Conservation (phyloP, 2,888 invertebrate species). For the Tachystola acroxantha region DNA sequence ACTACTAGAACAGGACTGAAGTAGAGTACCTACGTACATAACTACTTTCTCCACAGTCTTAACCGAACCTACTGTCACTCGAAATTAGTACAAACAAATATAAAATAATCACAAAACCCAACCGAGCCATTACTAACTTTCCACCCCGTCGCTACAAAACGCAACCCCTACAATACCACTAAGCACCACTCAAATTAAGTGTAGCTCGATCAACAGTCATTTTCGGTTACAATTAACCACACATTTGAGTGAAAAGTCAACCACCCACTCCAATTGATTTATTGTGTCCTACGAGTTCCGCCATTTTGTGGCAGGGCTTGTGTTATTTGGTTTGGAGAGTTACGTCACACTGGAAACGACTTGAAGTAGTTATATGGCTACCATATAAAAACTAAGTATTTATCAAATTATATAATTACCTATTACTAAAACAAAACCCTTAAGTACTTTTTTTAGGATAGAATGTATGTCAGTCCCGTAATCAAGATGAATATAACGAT, state of each 20-base stretch:
- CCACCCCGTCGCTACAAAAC: conserved; percentile 41
- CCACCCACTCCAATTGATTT: conserved; percentile 79
- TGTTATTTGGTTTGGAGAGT: conserved; percentile 32
- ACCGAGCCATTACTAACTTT: conserved; percentile 62
- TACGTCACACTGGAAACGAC: conserved; percentile 29
- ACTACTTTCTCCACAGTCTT: too few relatives aligned
- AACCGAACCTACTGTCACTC: too few relatives aligned
- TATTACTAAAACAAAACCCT: too few relatives aligned
- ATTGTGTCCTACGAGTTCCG: conserved; percentile 72
- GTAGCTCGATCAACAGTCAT: conserved; percentile 78
- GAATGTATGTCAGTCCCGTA: too few relatives aligned
- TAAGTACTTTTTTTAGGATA: too few relatives aligned
- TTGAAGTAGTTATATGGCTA: too few relatives aligned
- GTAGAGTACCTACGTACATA: too few relatives aligned
- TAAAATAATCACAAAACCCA: conserved; percentile 63
- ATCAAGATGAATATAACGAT: too few relatives aligned
- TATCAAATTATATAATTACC: too few relatives aligned
- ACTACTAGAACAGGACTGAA: too few relatives aligned
- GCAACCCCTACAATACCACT: conserved; percentile 51
- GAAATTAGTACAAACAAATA: conserved; percentile 50
- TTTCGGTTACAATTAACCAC: conserved; percentile 79
- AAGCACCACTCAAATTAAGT: conserved; percentile 78
- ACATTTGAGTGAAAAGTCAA: conserved; percentile 79
- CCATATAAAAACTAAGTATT: too few relatives aligned
- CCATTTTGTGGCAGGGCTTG: conserved; percentile 66